Percentiles rank a stretch among this genome's conserved stretches.
phyloP scores from a whole-genome alignment of 2,113 vertebrate species.

The Oostethus manadensis region DNA sequence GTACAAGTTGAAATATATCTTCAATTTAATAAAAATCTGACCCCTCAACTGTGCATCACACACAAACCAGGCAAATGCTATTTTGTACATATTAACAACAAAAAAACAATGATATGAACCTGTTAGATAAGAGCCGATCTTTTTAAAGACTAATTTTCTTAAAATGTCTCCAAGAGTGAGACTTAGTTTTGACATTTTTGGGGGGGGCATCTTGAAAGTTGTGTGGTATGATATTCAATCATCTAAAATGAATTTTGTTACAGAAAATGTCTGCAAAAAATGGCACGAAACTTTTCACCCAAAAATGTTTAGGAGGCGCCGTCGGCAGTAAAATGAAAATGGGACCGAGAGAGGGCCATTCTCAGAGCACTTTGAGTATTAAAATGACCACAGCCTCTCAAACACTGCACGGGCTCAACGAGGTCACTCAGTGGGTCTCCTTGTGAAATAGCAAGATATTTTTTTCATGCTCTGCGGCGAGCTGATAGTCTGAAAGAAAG shows the following conservation, averaged over 20 bases:
- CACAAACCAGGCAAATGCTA: conserved; percentile 26
- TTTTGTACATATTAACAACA: conserved; percentile 62
- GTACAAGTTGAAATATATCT: conserved; percentile 12
- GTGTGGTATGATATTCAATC: neutral
- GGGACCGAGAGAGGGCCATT: neutral
- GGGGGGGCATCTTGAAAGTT: neutral
- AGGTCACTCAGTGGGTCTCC: conserved; percentile 68
- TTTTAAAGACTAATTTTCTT: neutral
- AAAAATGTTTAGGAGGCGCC: conserved; percentile 8
- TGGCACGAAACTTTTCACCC: conserved; percentile 3
- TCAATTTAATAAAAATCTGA: conserved; percentile 43
- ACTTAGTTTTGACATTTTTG: too few species aligned
- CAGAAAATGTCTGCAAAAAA: conserved; percentile 1
- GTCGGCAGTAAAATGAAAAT: conserved; percentile 6
- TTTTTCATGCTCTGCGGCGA: conserved; percentile 84
- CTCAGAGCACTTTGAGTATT: neutral
- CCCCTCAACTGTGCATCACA: conserved; percentile 24
- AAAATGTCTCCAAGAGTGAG: neutral
- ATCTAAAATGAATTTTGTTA: neutral
- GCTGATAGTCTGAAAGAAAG: conserved; percentile 62
- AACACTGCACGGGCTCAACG: neutral
- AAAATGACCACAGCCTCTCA: conserved; percentile 21
- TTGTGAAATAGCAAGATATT: conserved; percentile 88
- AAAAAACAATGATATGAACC: conserved; percentile 1
- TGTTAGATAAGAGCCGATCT: conserved; percentile 1